Evolutionary conservation across 2,888 invertebrate species (phyloP), one percentile per base, ranked within the genome.

Genomic region (Leptinotarsa tumamoca): DNA sequence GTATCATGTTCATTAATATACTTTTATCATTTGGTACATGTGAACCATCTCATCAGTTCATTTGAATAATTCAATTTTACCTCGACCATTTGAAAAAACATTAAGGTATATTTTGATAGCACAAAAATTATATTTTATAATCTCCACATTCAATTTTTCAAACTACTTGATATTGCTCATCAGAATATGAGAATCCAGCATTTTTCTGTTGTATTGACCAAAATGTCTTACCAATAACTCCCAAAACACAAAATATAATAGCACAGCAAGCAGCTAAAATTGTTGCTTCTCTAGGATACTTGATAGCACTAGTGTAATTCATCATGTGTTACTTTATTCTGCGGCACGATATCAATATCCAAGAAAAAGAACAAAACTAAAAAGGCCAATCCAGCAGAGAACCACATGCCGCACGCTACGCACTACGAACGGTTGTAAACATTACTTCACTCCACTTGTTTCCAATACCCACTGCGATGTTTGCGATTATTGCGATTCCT

Each of bases 241-340:
- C 96, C 66, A 96, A 90, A 73, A 94, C 88, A 85, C 94, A 93
- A 89, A 96, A 96, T 73, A 95, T 86, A 83, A 95, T 93, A 54
- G 96, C 95, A 87, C 95, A 95, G 74, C 91, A 90, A 49, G 95
- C 95, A 21, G 95, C 96, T 84, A 94, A 90, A 82, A 95, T 90
- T 51, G 95, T 95, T 67, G 94, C 94, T 80, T 92, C 92, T 81
- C 93, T 90, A 23, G 95, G 94, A 87, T 94, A 95, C 79, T 82
- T 85, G 50, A 86, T 84, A 21, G 75, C 76, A 56, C 63, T 70
- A 2, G 73, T 75, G 17, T 72, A 68, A 67, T 69, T 66, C 74
- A 69, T 77, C 51, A 71, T 68, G 74, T 43, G 63, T 69, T 61
- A 73, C 61, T 76, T 71, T 69, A 72, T 4, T 66, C 15, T 27